Evolutionary conservation across 2,797 vertebrate genomes (phyloP).

Genomic region (Fistularia tabacaria): DNA sequence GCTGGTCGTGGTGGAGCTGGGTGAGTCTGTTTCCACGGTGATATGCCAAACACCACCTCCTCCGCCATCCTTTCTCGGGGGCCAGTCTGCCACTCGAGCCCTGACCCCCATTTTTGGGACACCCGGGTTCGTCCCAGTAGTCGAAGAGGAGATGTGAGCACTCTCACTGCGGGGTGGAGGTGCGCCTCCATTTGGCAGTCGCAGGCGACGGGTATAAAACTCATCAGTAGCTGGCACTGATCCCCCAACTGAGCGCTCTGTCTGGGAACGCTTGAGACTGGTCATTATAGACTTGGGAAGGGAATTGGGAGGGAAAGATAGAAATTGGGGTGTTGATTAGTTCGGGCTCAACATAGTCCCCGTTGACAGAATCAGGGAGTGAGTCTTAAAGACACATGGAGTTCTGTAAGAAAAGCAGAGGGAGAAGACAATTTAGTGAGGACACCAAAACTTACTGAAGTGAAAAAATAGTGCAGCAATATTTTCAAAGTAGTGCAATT

Average conservation of each 20-base stretch:
- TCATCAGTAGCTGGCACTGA: slow-evolving; percentile 91
- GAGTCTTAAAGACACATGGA: slow-evolving; percentile 53
- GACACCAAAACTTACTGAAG: neutral
- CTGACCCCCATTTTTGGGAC: slow-evolving; percentile 99
- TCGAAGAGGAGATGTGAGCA: slow-evolving; percentile 66
- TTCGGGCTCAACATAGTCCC: slow-evolving; percentile 66
- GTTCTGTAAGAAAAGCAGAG: slow-evolving; percentile 36
- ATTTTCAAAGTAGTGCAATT: too few species aligned
- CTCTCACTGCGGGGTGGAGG: slow-evolving; percentile 92
- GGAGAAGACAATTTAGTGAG: slow-evolving; percentile 1
- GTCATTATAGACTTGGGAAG: slow-evolving; percentile 82
- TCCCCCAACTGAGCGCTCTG: slow-evolving; percentile 90
- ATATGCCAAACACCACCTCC: slow-evolving; percentile 78
- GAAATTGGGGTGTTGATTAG: slow-evolving; percentile 61
- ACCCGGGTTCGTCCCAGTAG: slow-evolving; percentile 82
- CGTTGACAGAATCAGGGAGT: slow-evolving; percentile 40
- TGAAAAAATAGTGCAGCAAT: neutral
- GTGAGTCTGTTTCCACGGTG: slow-evolving; percentile 77
- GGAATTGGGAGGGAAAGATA: slow-evolving; percentile 38
- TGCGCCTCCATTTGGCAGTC: slow-evolving; percentile 93
- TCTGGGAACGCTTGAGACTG: slow-evolving; percentile 98
- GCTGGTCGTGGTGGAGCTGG: slow-evolving; percentile 71
- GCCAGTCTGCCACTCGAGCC: slow-evolving; percentile 97
- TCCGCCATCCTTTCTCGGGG: slow-evolving; percentile 89
- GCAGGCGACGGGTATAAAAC: slow-evolving; percentile 94